These are phyloP conservation scores for Leptopilina myrica DNA, from an alignment of 2,888 invertebrate genomes.

Conservation along the genomic window DNA sequence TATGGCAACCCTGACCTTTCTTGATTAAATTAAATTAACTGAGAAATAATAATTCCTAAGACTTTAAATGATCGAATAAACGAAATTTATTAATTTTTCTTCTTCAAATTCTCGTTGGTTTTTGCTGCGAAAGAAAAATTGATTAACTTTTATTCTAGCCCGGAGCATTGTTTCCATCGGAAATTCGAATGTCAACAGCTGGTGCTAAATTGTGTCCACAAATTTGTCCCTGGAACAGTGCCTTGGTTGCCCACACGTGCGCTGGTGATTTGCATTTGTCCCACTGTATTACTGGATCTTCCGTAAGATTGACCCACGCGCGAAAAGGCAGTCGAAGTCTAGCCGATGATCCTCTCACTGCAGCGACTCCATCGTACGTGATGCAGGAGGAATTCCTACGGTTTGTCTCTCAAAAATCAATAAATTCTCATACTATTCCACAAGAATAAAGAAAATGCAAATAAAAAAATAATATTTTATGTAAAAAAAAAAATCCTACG, in stretches of 20 bases:
- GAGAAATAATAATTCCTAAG: too few species aligned
- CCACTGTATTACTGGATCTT: constrained; percentile 82
- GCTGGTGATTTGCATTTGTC: constrained; percentile 95
- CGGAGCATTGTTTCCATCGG: constrained; percentile 83
- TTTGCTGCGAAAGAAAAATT: too few species aligned
- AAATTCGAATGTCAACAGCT: constrained; percentile 81
- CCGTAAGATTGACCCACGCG: constrained; percentile 84
- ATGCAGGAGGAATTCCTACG: constrained; percentile 96
- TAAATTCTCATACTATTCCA: not conserved
- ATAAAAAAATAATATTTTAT: too few species aligned
- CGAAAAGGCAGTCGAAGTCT: constrained; percentile 83
- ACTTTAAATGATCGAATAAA: too few species aligned
- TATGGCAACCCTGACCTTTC: too few species aligned
- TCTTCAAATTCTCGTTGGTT: too few species aligned
- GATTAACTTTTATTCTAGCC: constrained; percentile 73
- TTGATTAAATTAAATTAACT: too few species aligned
- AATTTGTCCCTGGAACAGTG: constrained; percentile 88
- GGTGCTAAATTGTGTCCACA: constrained; percentile 88
- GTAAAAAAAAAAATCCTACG: too few species aligned
- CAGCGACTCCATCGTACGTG: constrained; percentile 98
- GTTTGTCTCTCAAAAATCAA: constrained; percentile 54
- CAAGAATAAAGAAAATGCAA: too few species aligned
- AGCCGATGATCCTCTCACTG: constrained; percentile 90
- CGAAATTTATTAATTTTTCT: too few species aligned
- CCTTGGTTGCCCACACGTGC: constrained; percentile 93